Conservation (phyloP, 2,888 invertebrate genomes). For the Eulithis prunata region DNA sequence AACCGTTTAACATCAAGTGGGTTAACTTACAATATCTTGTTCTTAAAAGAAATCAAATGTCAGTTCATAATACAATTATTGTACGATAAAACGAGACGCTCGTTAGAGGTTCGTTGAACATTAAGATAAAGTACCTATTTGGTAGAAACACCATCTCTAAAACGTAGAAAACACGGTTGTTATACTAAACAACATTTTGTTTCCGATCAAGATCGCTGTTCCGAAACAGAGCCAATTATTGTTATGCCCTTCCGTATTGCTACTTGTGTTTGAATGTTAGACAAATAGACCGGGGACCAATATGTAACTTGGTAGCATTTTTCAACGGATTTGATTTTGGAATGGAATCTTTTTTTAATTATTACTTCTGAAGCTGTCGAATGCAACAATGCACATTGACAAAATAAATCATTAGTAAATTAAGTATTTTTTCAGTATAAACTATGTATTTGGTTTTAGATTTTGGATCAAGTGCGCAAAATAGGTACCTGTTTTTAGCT, state of each 20-base stretch:
- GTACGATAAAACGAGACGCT: background rate
- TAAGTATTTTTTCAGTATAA: no score
- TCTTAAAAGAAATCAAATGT: background rate
- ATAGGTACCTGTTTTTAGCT: no score
- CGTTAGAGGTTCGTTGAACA: slow-evolving; percentile 12
- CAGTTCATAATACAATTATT: background rate
- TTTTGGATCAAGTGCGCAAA: no score
- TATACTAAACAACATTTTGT: slow-evolving; percentile 29
- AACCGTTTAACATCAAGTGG: no score
- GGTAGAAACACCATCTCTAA: slow-evolving; percentile 17
- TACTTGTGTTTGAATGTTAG: slow-evolving; percentile 29
- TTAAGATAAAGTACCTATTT: slow-evolving; percentile 23
- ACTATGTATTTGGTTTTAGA: no score
- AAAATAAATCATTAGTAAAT: no score
- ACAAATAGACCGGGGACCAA: background rate
- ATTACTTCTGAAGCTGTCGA: no score
- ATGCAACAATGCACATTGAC: no score
- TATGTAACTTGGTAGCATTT: background rate
- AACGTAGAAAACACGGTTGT: slow-evolving; percentile 26
- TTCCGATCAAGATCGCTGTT: slow-evolving; percentile 34
- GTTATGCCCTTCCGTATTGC: slow-evolving; percentile 26
- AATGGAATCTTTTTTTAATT: no score
- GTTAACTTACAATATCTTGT: no score
- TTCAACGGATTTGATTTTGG: background rate
- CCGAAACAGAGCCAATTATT: slow-evolving; percentile 34